Conservation (phyloP, 1,140 invertebrate species). For the Arctopsyche grandis region DNA sequence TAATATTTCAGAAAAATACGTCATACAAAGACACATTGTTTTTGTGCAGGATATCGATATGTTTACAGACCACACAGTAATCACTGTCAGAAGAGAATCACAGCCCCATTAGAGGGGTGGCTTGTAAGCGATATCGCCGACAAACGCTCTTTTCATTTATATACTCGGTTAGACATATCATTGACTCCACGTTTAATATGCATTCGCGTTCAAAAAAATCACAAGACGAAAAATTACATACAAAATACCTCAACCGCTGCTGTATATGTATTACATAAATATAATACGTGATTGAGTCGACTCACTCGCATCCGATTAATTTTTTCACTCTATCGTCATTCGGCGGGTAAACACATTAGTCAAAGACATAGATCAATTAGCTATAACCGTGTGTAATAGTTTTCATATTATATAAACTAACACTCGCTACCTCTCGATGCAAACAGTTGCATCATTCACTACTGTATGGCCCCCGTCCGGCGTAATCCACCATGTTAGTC, state of each 20-base stretch:
- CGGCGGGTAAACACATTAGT: no score
- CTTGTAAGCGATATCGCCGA: conserved; percentile 32
- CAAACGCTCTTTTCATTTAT: conserved; percentile 31
- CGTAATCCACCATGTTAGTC: conserved; percentile 17
- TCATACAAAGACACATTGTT: conserved; percentile 29
- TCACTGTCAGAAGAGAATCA: conserved; percentile 44
- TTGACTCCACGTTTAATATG: not conserved
- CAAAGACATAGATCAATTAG: no score
- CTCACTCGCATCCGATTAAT: no score
- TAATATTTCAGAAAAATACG: conserved; percentile 32
- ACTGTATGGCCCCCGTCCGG: not conserved
- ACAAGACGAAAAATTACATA: not conserved
- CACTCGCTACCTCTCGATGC: not conserved
- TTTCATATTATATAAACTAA: no score
- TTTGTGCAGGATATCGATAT: conserved; percentile 39
- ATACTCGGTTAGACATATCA: not conserved
- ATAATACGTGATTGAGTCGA: not conserved
- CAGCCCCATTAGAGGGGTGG: conserved; percentile 16
- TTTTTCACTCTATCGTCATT: no score
- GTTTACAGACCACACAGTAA: conserved; percentile 42
- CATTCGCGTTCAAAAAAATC: not conserved
- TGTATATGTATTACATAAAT: no score
- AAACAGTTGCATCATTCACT: conserved; percentile 34
- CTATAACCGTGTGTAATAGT: no score
- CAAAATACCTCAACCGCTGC: no score